Conservation (phyloP, 2,888 invertebrate species). For the Myopa tessellatipennis region DNA sequence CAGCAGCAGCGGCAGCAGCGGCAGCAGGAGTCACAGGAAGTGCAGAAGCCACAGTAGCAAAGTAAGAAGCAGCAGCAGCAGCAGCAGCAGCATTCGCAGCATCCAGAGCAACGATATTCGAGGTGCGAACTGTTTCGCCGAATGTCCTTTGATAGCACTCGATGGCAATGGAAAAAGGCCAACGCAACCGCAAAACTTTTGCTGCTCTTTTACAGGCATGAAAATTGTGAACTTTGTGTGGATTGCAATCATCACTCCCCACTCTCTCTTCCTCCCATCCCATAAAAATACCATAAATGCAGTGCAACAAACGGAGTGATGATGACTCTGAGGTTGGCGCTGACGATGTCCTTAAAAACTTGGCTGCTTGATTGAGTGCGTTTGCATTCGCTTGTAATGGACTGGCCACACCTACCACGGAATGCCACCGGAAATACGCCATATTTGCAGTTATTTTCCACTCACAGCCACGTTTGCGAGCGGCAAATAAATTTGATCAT, state of each 20-base stretch:
- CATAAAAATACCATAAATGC: no score
- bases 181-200: not conserved
- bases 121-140: conserved; percentile 20
- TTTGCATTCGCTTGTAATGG: conserved; percentile 8
- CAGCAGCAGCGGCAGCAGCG: conserved; percentile 3
- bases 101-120: not conserved
- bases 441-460: conserved; percentile 20
- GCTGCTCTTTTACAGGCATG: not conserved
- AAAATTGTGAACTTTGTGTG: no score
- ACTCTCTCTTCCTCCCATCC: conserved; percentile 38
- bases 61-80: not conserved
- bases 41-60: not conserved
- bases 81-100: not conserved
- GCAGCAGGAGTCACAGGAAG: not conserved
- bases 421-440: conserved; percentile 15
- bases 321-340: conserved; percentile 4
- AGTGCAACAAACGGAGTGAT: conserved; percentile 16
- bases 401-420: conserved; percentile 3
- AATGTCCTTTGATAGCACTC: not conserved
- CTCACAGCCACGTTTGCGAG: not conserved
- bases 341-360: conserved; percentile 12
- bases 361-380: conserved; percentile 29
- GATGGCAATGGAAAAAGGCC: not conserved
- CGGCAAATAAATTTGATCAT: not conserved
- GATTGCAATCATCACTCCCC: no score